phyloP scores from a whole-genome alignment of 2,113 vertebrate species.

The Hippocampus comes region DNA sequence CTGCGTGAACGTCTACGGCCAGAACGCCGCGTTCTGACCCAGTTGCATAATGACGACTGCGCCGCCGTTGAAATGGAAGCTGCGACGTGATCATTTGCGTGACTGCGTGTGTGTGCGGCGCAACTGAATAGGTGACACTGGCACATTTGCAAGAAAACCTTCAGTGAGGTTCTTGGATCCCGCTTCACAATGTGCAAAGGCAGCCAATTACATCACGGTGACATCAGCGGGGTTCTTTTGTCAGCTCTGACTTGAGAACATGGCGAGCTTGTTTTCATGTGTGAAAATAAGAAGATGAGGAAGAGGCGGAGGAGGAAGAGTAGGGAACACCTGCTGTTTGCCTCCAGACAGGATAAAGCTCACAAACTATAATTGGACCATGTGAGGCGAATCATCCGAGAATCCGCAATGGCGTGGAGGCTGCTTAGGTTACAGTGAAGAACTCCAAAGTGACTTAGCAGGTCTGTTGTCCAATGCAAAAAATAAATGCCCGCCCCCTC shows the following conservation, averaged over 20 bases:
- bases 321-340: neutral
- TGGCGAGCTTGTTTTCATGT: neutral
- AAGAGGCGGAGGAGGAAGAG: neutral
- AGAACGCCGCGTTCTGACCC: conserved; percentile 17
- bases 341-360: neutral
- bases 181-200: neutral
- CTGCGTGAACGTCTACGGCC: conserved; percentile 22
- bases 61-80: conserved; percentile 33
- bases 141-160: neutral
- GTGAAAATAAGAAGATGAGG: neutral
- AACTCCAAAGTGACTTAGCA: too few relatives aligned
- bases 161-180: too few relatives aligned
- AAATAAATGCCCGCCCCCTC: too few relatives aligned
- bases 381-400: neutral
- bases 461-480: neutral
- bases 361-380: neutral
- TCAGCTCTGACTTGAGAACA: neutral
- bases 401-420: neutral
- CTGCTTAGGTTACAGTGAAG: neutral
- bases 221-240: conserved; percentile 3
- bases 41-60: conserved; percentile 20
- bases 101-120: neutral
- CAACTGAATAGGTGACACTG: neutral
- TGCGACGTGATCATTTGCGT: neutral
- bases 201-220: conserved; percentile 8